A percentile compares a stretch with the other conserved stretches of the same genome.
Evolutionary conservation across 2,888 invertebrate species (phyloP).

Genomic region (Netelia inedita): DNA sequence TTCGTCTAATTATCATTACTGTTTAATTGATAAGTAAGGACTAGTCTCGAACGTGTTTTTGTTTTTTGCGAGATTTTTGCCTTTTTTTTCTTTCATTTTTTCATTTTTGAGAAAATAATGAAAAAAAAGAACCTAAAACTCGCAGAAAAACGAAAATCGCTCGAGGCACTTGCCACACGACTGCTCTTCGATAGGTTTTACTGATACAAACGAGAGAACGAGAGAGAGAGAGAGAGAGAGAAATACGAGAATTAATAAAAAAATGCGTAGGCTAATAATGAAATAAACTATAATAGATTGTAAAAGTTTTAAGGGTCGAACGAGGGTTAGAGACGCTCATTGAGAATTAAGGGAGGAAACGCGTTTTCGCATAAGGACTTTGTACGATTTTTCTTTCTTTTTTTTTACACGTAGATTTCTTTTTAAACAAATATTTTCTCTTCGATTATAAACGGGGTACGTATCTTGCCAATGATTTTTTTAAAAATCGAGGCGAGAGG

Average conservation of each 20-base stretch:
- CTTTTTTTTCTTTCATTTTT: not conserved
- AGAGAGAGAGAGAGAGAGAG: constrained; percentile 28
- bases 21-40: constrained; percentile 65
- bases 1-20: constrained; percentile 55
- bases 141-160: constrained; percentile 7
- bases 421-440: constrained; percentile 23
- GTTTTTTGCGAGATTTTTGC: not conserved
- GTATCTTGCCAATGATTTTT: not conserved
- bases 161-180: constrained; percentile 66
- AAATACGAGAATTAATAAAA: constrained; percentile 27
- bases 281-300: constrained; percentile 53
- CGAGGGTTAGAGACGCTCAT: constrained; percentile 35
- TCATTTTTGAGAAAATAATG: not conserved
- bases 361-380: constrained; percentile 67
- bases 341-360: constrained; percentile 50
- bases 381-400: constrained; percentile 66
- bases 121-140: constrained; percentile 4
- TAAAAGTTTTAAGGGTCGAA: constrained; percentile 19
- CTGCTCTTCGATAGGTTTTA: constrained; percentile 71
- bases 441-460: constrained; percentile 17
- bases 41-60: constrained; percentile 39
- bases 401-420: constrained; percentile 46
- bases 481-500: not conserved
- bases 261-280: constrained; percentile 57
- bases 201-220: constrained; percentile 8